Evolutionary conservation across 2,888 invertebrate species (phyloP), one percentile per base, ranked within the genome.

Genomic region (Protophormia terraenovae): DNA sequence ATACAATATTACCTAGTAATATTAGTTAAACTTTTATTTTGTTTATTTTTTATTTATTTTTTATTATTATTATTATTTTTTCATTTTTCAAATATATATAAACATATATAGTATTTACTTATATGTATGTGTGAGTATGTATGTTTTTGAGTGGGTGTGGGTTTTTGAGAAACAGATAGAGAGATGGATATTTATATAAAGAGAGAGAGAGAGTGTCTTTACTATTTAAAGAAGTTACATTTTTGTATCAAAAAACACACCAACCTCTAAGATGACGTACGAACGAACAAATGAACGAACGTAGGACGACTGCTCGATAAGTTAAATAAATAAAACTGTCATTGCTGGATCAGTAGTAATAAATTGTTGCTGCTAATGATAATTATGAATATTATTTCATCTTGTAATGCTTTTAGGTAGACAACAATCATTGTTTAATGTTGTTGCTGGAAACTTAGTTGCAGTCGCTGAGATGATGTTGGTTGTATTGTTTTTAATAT

Each of bases 1-100:
- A 60, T 73, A 73, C 58, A 82, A 82, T 76, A 82, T 82, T 76
- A 76, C 75, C 75, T 75, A 69, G 81, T 81, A 78, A 73, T 79
- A 76, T 83, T 76, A 45, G 10, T 79, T 80, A 60, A 75, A 84
- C 75, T 71, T 62, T 71, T 73, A 27, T 41, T 76, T 75, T 50
- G n/a, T 53, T 71, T n/a, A n/a, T n/a, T n/a, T n/a, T n/a, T n/a
- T n/a, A n/a, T n/a, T n/a, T n/a, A n/a, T n/a, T n/a, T n/a, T n/a
- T n/a, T n/a, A n/a, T n/a, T n/a, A n/a, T n/a, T n/a, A n/a, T n/a
- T n/a, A n/a, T n/a, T n/a, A n/a, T n/a, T n/a, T n/a, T n/a, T 22
- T 22, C 35, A 5, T 38, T 45, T 3, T 45, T 67, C 19, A 77
- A 66, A 69, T 69, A 24, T 27, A 47, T 58, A 29, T 5, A 75